Base-by-base conservation (phyloP, 2,888 invertebrate genomes). In the Dendrolimus houi region DNA sequence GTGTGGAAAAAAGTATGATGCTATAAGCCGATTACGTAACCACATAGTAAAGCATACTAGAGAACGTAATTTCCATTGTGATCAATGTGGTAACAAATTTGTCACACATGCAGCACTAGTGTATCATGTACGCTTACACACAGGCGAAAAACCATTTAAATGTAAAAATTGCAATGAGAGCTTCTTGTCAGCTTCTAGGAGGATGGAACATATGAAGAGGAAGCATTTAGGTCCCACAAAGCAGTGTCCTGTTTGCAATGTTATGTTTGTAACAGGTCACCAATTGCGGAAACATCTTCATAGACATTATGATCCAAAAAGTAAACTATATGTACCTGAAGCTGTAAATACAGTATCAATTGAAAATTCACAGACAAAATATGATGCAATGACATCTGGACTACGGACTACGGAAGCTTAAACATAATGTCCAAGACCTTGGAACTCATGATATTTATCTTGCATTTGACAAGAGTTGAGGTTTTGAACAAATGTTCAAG, bases 11-110 rank as follows among this genome's bases (percentile, higher is more conserved):
- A 82, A 82, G 62, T 87, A 79, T 72, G 84, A 83, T 63, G 84
- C 83, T 0, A 65, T 76, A 1, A 85, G 87, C 57, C 76, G 74
- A 62, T 62, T 89, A 9, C 84, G 70, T 17, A 77, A 74, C 58
- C 88, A 88, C 57, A 77, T 79, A 47, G 85, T 87, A 0, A 87
- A 82, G 63, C 88, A 87, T 66, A 89, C 88, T 0, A 82, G 73
- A 52, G 87, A 85, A 58, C 74, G 71, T 17, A 87, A 87, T 42
- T 87, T 81, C 53, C 70, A 74, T 12, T 89, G 88, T 69, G 73
- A 73, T 1, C 70, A 75, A 12, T 89, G 88, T 63, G 81, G 81
- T 1, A 79, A 79, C 0, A 80, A 75, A 57, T 89, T 87, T 68
- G 87, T 88, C 0, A 81, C 86, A 0, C 72, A 71, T 55, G 79